Evolutionary conservation across 2,797 vertebrate genomes (phyloP), one percentile per base, ranked within the genome.

Genomic region (Halcyon leucocephala): DNA sequence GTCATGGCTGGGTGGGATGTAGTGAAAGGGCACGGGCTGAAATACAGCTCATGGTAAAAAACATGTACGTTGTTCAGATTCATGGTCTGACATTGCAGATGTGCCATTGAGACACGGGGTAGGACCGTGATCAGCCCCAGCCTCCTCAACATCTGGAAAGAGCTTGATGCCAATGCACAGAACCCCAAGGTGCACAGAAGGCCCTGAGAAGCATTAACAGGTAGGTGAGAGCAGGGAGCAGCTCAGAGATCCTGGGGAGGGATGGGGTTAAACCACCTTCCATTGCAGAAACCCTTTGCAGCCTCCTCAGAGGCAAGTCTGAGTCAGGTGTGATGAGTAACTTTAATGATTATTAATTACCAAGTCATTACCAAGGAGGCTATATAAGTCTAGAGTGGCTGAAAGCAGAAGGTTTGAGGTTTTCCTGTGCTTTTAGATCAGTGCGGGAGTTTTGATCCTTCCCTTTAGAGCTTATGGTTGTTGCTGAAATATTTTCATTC

Each of bases 21-120:
- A 39, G 31, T 9, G 8, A 28, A 58, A 48, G 6, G 51, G 26
- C 41, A 44, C 0, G 2, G 35, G 14, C 6, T 31, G 51, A 83
- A 76, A 15, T 10, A 6, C 1, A 4, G 7, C 6, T 54, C 3
- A 1, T 6, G 14, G 17, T 17, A 46, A 41, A 41, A 78, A 51
- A 16, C 19, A 28, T 12, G 24, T 29, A 11, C 31, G 5, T 62
- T 12, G 0, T 29, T n/a, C 46, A 19, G 25, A 48, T 48, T 14
- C 13, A 3, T 8, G 6, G 8, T 9, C n/a, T 60, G 67, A 70
- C 2, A 8, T 15, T 48, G 39, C 10, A n/a, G 21, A 9, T 13
- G 4, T 4, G 9, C 5, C 49, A n/a, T 3, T 0, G 7, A 62
- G 66, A 26, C 2, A 1, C 4, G 20, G 41, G 21, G 52, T 41